Conservation (phyloP, 2,888 invertebrate genomes). For the Tineola bisselliella region DNA sequence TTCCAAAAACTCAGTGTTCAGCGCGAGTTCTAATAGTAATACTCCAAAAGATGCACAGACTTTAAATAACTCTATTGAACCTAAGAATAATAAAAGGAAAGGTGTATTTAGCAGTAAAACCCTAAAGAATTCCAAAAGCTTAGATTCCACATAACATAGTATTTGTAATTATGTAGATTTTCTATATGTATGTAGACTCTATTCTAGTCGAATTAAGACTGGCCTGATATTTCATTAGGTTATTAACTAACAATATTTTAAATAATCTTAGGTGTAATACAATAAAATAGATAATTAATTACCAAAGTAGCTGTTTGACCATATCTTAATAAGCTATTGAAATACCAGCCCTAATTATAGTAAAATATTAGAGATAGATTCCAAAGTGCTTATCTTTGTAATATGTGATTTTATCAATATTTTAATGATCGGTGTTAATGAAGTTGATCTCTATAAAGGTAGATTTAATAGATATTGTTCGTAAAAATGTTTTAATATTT, state of each 20-base stretch:
- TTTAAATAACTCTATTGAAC: slow-evolving; percentile 27
- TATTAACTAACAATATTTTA: not conserved
- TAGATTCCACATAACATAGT: slow-evolving; percentile 49
- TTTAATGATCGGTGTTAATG: slow-evolving; percentile 42
- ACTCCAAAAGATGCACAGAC: slow-evolving; percentile 5
- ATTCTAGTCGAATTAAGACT: slow-evolving; percentile 1
- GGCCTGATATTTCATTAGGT: not conserved
- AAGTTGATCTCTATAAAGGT: slow-evolving; percentile 23
- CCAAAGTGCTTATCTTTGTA: slow-evolving; percentile 53
- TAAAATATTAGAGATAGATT: slow-evolving; percentile 31
- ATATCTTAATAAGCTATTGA: not conserved
- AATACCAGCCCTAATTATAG: not conserved
- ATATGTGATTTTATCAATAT: slow-evolving; percentile 36
- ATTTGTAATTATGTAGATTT: slow-evolving; percentile 65
- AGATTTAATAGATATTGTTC: slow-evolving; percentile 2
- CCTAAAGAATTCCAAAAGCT: slow-evolving; percentile 59
- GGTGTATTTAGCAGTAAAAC: slow-evolving; percentile 38
- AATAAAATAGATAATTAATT: not conserved
- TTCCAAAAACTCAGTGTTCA: slow-evolving; percentile 48
- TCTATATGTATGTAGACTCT: slow-evolving; percentile 22
- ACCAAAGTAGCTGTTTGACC: not conserved
- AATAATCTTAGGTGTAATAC: slow-evolving; percentile 24
- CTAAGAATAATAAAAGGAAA: slow-evolving; percentile 48
- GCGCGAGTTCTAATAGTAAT: slow-evolving; percentile 20
- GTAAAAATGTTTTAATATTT: not conserved